Evolutionary conservation across 2,888 invertebrate genomes (phyloP).

Genomic region (Epiblema foenella): DNA sequence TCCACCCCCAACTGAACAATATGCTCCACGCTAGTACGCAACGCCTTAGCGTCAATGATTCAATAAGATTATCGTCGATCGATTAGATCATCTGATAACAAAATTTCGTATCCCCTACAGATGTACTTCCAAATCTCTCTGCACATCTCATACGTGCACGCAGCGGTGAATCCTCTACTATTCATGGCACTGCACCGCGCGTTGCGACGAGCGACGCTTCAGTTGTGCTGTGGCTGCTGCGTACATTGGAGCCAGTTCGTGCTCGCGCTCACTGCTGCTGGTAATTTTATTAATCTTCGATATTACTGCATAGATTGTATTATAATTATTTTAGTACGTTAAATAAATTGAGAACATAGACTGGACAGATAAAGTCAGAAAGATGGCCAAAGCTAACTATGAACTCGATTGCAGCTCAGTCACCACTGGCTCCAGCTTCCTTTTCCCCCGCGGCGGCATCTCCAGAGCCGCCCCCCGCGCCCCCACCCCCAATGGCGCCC

Average conservation of each 20-base stretch:
- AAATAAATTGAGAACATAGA: too few species aligned
- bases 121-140: slow-evolving; percentile 90
- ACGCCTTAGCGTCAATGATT: too few species aligned
- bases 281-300: slow-evolving; percentile 53
- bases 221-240: slow-evolving; percentile 91
- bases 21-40: too few species aligned
- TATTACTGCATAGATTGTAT: too few species aligned
- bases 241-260: slow-evolving; percentile 87
- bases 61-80: too few species aligned
- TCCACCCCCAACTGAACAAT: too few species aligned
- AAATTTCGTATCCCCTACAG: slow-evolving; percentile 53
- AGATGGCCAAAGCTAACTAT: background rate
- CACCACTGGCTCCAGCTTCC: slow-evolving; percentile 86
- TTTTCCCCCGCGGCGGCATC: slow-evolving; percentile 84
- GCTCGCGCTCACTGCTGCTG: slow-evolving; percentile 80
- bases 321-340: too few species aligned
- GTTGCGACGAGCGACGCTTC: slow-evolving; percentile 88
- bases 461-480: slow-evolving; percentile 86
- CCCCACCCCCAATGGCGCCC: slow-evolving; percentile 79
- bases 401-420: slow-evolving; percentile 71
- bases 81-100: too few species aligned
- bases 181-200: slow-evolving; percentile 92
- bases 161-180: slow-evolving; percentile 92
- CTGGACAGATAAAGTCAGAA: too few species aligned
- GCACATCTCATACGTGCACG: slow-evolving; percentile 94